Evolutionary conservation across 2,797 vertebrate genomes (phyloP), one percentile per base, ranked within the genome.

Genomic region (Mycteria americana): DNA sequence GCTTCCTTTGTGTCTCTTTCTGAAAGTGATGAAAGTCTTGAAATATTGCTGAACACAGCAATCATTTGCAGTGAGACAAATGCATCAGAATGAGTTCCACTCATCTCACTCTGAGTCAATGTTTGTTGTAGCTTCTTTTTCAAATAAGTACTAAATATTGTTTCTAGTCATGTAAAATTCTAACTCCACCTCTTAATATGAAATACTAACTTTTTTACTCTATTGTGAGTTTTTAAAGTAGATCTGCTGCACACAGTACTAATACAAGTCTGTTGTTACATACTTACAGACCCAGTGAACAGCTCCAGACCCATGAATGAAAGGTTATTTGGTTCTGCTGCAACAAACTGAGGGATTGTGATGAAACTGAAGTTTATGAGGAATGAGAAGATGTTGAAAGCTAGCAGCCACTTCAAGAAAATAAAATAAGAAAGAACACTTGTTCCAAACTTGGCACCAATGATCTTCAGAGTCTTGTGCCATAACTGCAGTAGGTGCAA

Each of bases 331-430:
- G 97, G 91, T 63, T 95, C 57, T 15, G 97, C 89, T 50, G 97
- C 95, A 16, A 98, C 78, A 3, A 99, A 98, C 96, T 99, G 98
- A 2, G 99, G 99, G 90, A 99, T 94, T 81, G 98, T 98, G 96
- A 99, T 98, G 91, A 99, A 99, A 95, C 99, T 97, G 85, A 99
- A 99, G 98, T 99, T 99, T 96, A 99, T 92, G 70, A 99, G 83
- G 97, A 99, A 99, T 2, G 98, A 99, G 97, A 99, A 98, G 70
- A 99, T 39, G 96, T 99, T 99, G 95, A 99, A 99, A 97, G 98
- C 98, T 88, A 99, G 97, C 65, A 99, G 98, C 99, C 99, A 99
- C 72, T 98, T 99, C 88, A 99, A 98, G 95, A 99, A 99, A 77
- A 98, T 88, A 93, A 99, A 99, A 80, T 99, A 99, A 81, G 99